phyloP scores from a whole-genome alignment of 2,888 invertebrate species.

The Allophyes oxyacanthae region DNA sequence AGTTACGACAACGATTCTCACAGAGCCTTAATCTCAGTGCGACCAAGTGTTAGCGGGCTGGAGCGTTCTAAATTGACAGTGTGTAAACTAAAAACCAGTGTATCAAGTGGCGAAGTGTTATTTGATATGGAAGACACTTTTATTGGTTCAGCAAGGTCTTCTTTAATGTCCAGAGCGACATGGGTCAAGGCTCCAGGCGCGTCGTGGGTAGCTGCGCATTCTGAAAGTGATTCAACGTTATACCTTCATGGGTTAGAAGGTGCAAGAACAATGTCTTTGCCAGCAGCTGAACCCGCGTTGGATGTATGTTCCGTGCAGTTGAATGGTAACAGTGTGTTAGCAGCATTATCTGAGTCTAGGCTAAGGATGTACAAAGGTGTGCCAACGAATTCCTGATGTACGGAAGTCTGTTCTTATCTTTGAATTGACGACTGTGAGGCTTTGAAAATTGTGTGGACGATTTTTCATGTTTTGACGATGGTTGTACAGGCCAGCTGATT shows the following conservation, averaged over 20 bases:
- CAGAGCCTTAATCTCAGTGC: slow-evolving; percentile 92
- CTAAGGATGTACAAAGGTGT: slow-evolving; percentile 91
- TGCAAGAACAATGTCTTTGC: slow-evolving; percentile 84
- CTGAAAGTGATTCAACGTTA: slow-evolving; percentile 92
- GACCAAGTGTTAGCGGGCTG: slow-evolving; percentile 88
- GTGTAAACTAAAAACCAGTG: slow-evolving; percentile 75
- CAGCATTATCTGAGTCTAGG: slow-evolving; percentile 91
- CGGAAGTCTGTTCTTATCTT: not conserved
- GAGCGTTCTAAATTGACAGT: slow-evolving; percentile 79
- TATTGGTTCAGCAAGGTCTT: slow-evolving; percentile 91
- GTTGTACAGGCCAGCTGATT: not conserved
- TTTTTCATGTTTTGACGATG: too few relatives aligned
- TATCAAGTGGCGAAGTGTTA: slow-evolving; percentile 79
- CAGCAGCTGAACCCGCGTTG: slow-evolving; percentile 91
- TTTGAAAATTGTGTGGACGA: too few relatives aligned
- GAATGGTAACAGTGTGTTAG: slow-evolving; percentile 88
- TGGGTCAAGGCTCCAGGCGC: slow-evolving; percentile 89
- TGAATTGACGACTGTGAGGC: not conserved
- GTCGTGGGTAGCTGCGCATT: slow-evolving; percentile 92
- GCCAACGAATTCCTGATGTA: slow-evolving; percentile 61
- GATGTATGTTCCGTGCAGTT: slow-evolving; percentile 91
- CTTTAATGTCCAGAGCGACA: slow-evolving; percentile 91
- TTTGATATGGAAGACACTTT: slow-evolving; percentile 90
- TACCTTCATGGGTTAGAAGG: slow-evolving; percentile 90
- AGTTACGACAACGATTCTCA: slow-evolving; percentile 91